Evolutionary conservation across 23 tunicate species (phyloP).

Genomic region (Oikopleura dioica): DNA sequence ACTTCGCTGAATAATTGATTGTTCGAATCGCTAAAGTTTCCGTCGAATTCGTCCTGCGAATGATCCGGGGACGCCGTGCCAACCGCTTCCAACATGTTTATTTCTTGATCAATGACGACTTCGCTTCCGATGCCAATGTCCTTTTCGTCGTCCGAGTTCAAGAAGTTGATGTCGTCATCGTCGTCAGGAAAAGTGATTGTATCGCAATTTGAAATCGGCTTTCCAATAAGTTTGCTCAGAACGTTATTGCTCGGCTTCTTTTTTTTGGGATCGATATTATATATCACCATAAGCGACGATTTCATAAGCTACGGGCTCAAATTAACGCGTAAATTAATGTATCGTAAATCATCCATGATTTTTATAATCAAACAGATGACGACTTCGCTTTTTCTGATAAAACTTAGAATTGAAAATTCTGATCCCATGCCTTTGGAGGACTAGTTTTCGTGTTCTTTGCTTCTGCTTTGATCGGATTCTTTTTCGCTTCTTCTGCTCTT

Average conservation of each 20-base stretch:
- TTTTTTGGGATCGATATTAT: not conserved
- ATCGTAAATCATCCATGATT: too few species aligned
- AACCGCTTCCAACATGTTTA: not conserved
- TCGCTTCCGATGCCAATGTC: not conserved
- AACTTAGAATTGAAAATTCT: too few species aligned
- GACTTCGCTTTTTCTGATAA: too few species aligned
- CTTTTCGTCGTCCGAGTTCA: not conserved
- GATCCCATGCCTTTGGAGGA: too few species aligned
- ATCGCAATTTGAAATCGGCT: not conserved
- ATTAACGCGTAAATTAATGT: too few species aligned
- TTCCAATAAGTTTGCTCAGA: not conserved
- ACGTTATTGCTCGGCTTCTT: not conserved
- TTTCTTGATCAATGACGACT: not conserved
- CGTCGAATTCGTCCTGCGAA: not conserved
- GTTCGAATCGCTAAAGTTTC: not conserved
- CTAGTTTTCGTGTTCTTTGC: too few species aligned
- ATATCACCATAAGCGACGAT: too few species aligned
- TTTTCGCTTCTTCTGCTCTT: too few species aligned
- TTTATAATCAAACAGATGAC: too few species aligned
- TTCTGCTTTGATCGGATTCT: too few species aligned
- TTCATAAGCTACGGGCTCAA: too few species aligned
- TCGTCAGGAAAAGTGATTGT: not conserved
- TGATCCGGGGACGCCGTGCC: conserved; percentile 12
- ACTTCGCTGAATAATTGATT: not conserved
- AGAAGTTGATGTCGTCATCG: not conserved